Percentiles rank a stretch among this genome's conserved stretches.
Evolutionary conservation across 2,797 vertebrate genomes (phyloP).

Genomic region (Urophycis tenuis): DNA sequence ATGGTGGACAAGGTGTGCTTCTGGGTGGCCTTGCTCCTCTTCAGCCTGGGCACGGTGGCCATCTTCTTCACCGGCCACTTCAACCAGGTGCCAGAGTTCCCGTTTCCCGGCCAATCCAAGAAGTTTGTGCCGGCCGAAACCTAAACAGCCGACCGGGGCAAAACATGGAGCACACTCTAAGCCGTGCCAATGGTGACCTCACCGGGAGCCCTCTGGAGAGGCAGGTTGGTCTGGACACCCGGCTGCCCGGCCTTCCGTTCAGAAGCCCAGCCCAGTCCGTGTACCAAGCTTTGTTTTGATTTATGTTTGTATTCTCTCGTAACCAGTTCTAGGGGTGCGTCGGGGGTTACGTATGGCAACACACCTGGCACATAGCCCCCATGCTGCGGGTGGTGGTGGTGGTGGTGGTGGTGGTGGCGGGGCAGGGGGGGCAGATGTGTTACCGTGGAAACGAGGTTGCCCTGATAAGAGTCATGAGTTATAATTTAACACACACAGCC

Average conservation of each 20-base stretch:
- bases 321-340: background rate
- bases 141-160: background rate
- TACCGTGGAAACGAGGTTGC: background rate
- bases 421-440: background rate
- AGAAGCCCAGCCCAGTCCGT: background rate
- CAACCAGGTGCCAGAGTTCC: slow-evolving; percentile 75
- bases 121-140: slow-evolving; percentile 54
- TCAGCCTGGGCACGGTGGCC: slow-evolving; percentile 75
- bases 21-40: slow-evolving; percentile 81
- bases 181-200: background rate
- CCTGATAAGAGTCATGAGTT: background rate
- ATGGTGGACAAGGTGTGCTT: slow-evolving; percentile 88
- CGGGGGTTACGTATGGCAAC: background rate
- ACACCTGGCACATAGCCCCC: background rate
- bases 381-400: too few species aligned
- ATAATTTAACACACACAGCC: too few species aligned
- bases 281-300: slow-evolving; percentile 5
- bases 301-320: background rate
- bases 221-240: background rate
- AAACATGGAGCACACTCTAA: background rate
- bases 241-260: background rate
- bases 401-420: too few species aligned
- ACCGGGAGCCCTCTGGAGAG: background rate
- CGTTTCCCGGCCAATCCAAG: slow-evolving; percentile 71
- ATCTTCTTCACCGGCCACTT: slow-evolving; percentile 85